These are phyloP conservation scores for Dryoscopus gambensis DNA, from an alignment of 2,113 vertebrate genomes.

Conservation along the genomic window DNA sequence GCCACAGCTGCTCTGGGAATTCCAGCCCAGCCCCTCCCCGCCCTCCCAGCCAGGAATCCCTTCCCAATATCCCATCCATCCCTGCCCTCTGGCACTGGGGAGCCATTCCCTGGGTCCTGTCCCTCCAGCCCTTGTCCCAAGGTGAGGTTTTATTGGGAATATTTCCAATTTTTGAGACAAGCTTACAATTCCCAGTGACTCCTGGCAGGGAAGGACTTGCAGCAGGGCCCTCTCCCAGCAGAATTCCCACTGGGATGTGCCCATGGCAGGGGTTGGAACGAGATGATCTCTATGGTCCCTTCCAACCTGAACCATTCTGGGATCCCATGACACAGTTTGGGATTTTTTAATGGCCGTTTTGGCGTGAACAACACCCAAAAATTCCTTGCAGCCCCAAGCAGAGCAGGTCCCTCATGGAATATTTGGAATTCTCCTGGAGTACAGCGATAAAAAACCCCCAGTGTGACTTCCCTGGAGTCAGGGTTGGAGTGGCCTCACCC, in stretches of 20 bases:
- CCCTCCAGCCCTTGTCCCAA: background rate
- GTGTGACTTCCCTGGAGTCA: background rate
- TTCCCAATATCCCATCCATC: background rate
- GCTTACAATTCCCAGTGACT: background rate
- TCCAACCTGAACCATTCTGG: background rate
- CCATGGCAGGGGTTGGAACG: background rate
- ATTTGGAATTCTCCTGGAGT: background rate
- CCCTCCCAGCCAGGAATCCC: background rate
- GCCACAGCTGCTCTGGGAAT: background rate
- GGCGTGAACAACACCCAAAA: accelerated
- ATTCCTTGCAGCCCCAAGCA: background rate
- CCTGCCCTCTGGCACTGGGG: background rate
- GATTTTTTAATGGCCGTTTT: background rate
- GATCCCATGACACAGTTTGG: background rate
- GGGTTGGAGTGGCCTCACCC: background rate
- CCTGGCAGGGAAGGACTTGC: background rate
- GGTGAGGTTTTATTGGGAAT: background rate
- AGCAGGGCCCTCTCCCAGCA: background rate
- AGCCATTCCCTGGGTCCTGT: background rate
- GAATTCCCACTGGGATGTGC: background rate
- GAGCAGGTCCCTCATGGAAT: background rate
- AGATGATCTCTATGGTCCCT: background rate
- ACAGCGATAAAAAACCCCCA: no score
- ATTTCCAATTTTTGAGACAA: background rate
- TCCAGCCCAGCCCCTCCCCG: background rate